Evolutionary conservation across 2,113 vertebrate genomes (phyloP).

Genomic region (Oryzias celebensis): DNA sequence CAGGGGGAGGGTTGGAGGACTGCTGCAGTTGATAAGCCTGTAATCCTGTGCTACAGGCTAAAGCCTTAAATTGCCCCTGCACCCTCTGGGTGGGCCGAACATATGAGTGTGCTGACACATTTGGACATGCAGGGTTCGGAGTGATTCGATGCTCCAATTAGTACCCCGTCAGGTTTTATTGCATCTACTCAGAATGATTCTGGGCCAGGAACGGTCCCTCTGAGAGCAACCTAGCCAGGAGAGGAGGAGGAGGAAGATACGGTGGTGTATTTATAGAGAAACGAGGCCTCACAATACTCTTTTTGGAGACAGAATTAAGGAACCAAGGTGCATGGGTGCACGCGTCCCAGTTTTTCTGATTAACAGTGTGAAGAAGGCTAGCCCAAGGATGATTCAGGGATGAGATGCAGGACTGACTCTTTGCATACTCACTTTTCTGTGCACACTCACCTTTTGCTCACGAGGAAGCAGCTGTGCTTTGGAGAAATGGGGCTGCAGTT

Average conservation of each 20-base stretch:
- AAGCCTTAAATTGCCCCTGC: slow-evolving; percentile 69
- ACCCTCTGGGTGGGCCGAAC: slow-evolving; percentile 57
- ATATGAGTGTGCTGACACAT: slow-evolving; percentile 22
- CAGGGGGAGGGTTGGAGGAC: slow-evolving; percentile 37
- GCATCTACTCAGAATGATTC: slow-evolving; percentile 72
- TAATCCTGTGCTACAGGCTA: slow-evolving; percentile 69
- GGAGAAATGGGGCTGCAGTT: slow-evolving; percentile 52
- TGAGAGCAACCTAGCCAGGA: slow-evolving; percentile 75
- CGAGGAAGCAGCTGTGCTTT: slow-evolving; percentile 40
- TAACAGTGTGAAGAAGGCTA: slow-evolving; percentile 73
- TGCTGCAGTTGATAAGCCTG: slow-evolving; percentile 73
- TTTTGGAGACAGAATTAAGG: slow-evolving; percentile 83
- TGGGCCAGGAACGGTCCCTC: slow-evolving; percentile 80
- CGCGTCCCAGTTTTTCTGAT: slow-evolving; percentile 80
- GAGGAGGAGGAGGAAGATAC: slow-evolving; percentile 68
- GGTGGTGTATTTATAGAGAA: slow-evolving; percentile 82
- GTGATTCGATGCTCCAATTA: slow-evolving; percentile 74
- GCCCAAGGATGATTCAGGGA: slow-evolving; percentile 70
- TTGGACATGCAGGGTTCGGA: slow-evolving; percentile 42
- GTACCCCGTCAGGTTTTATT: slow-evolving; percentile 62
- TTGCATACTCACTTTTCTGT: slow-evolving; percentile 48
- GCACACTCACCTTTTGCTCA: slow-evolving; percentile 63
- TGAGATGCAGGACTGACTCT: slow-evolving; percentile 70
- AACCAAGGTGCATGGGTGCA: slow-evolving; percentile 74
- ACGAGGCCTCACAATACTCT: slow-evolving; percentile 82